phyloP scores from a whole-genome alignment of 2,888 invertebrate species.

The Brenthis hecate region DNA sequence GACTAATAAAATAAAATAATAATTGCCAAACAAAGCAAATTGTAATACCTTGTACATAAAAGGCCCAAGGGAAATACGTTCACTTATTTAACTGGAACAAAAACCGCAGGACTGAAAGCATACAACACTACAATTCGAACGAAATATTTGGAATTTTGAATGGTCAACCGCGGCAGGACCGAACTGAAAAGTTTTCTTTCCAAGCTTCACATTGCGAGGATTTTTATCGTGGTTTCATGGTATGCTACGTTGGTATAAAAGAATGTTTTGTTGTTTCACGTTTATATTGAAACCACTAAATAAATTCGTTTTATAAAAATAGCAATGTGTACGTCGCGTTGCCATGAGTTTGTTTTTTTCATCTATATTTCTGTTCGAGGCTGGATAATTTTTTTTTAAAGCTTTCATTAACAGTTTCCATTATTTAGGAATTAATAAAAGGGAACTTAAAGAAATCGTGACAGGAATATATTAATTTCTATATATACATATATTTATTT shows the following conservation, averaged over 20 bases:
- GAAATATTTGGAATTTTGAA: conserved; percentile 40
- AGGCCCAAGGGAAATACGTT: conserved; percentile 30
- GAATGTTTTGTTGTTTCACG: conserved; percentile 7
- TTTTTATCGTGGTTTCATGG: conserved; percentile 30
- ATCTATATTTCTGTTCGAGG: too few relatives aligned
- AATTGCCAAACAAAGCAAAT: too few relatives aligned
- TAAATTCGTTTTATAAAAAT: conserved; percentile 16
- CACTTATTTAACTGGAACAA: conserved; percentile 40
- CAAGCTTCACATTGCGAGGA: conserved; percentile 22
- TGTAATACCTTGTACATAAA: neutral
- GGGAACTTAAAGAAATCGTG: too few relatives aligned
- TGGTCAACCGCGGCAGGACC: conserved; percentile 39
- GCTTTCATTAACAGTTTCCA: neutral
- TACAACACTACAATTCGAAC: conserved; percentile 33
- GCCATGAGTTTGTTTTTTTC: too few relatives aligned
- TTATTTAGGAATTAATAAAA: neutral
- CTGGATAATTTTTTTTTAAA: too few relatives aligned
- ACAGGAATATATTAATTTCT: too few relatives aligned
- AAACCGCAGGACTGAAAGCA: conserved; percentile 40
- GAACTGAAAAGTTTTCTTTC: conserved; percentile 41
- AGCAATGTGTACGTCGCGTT: neutral
- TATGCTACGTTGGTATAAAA: conserved; percentile 25
- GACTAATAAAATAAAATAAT: too few relatives aligned
- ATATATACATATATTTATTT: too few relatives aligned
- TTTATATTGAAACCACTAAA: conserved; percentile 4